Evolutionary conservation across 2,113 vertebrate species (phyloP), one percentile per base, ranked within the genome.

Genomic region (Misgurnus mizolepis): DNA sequence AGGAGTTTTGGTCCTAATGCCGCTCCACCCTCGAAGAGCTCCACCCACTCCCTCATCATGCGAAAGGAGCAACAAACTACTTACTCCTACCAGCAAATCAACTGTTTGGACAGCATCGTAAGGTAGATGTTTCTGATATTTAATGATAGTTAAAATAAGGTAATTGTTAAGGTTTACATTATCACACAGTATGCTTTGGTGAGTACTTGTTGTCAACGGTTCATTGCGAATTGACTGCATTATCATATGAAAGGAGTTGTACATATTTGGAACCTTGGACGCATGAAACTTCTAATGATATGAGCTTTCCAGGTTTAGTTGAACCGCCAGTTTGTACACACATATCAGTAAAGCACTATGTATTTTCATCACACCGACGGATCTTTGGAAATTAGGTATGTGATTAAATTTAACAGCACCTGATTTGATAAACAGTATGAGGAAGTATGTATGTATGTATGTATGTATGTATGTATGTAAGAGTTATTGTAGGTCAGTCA

Each of bases 1-100:
- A 62, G 64, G 58, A 80, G 85, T 41, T 40, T 86, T 62, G 82
- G 86, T 7, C 74, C 86, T 0, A 85, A 90, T 49, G 65, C 88
- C 40, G 85, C 83, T 0, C 84, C 82, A 8, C 86, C 89, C 0
- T 81, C 82, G 41, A 89, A 86, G 75, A 74, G 81, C 58, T 45
- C 86, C n/a, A 78, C 80, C 15, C 88, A 92, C 0, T 91, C 93
- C 4, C 89, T 93, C 0, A 83, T 93, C 0, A 78, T 90, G 11
- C 88, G 80, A 67, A 96, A 95, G 82, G 95, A 97, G 14, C 78
- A 92, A 0, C 82, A 92, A 0, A 89, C 92, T 0, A 84, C 87
- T 39, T 96, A 93, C 83, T 97, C 95, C 43, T 97, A 97, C 86
- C 96, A 97, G 88, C 96, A 97, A 89, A 97, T 97, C 88, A 97